Evolutionary conservation across 2,888 invertebrate genomes (phyloP), one percentile per base, ranked within the genome.

Genomic region (Fabriciana adippe): DNA sequence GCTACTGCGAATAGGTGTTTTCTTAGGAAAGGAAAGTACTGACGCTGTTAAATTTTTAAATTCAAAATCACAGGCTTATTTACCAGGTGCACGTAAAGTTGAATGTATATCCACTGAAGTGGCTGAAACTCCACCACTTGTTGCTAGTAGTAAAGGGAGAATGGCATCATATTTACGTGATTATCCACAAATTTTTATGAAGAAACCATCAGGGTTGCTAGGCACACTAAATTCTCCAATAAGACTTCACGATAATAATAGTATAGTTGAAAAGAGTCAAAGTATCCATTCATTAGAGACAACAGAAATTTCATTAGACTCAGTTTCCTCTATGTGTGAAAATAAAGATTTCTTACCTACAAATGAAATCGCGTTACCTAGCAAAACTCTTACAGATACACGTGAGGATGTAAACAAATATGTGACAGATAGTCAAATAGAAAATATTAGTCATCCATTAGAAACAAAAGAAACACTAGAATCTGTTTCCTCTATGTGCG

Each of bases 161-260:
- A 82, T 79, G 35, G 85, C 89, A n/a, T 86, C 87, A 6, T 92
- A 90, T 68, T 74, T 92, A 55, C 81, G 82, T 47, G 86, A 92
- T 62, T 91, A 90, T 76, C 91, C 91, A 16, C 83, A 90, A 74
- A 90, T 91, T 78, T 92, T 92, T 75, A 86, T 83, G 81, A 90
- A 86, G 74, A 89, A 81, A 61, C 70, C 79, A 14, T 73, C 82
- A 0, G 86, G 86, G 26, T 35, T 35, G 65, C 76, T 72, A 14
- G 63, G 67, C 18, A n/a, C 56, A 4, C 53, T 69, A n/a, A 64
- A 48, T 59, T 45, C 50, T 51, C 21, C 55, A 21, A 50, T 21
- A 26, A 74, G 78, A 66, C 70, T 73, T 54, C 67, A 76, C 47
- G 59, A 18, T 48, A 45, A 45, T 41, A 55, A 14, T 45, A 6